Conservation (phyloP, 2,797 vertebrate species). For the Taeniopygia guttata region DNA sequence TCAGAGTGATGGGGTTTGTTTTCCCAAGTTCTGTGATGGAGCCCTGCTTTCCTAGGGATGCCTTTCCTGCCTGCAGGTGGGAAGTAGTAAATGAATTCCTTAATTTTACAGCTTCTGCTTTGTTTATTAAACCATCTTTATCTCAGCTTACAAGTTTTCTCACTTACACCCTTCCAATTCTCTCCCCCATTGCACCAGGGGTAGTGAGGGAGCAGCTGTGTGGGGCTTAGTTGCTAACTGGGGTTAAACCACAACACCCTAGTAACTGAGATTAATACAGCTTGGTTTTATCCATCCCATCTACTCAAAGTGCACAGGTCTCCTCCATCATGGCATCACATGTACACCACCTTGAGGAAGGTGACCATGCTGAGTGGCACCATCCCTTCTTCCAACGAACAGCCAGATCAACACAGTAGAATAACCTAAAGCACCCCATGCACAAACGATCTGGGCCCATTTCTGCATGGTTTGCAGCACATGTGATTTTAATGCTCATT, state of each 20-base stretch:
- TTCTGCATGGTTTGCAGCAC: neutral
- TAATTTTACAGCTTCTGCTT: neutral
- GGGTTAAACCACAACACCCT: neutral
- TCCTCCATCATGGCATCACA: neutral
- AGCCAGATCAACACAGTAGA: accelerated
- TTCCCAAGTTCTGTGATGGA: neutral
- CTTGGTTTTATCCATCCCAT: neutral
- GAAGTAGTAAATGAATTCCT: neutral
- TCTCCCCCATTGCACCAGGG: neutral
- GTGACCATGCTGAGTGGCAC: accelerated
- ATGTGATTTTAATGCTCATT: neutral
- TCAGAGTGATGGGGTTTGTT: neutral
- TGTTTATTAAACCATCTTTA: neutral
- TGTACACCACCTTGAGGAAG: neutral
- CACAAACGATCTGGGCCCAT: too few relatives aligned
- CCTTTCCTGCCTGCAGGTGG: neutral
- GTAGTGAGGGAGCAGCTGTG: neutral
- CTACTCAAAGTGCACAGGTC: neutral
- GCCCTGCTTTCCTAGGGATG: neutral
- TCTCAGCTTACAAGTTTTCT: neutral
- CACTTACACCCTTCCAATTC: neutral
- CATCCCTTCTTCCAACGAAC: neutral
- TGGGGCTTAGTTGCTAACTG: neutral
- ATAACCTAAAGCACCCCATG: neutral
- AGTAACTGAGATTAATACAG: neutral